Evolutionary conservation across 1,140 invertebrate species (phyloP).

Genomic region (Lithobius niger): DNA sequence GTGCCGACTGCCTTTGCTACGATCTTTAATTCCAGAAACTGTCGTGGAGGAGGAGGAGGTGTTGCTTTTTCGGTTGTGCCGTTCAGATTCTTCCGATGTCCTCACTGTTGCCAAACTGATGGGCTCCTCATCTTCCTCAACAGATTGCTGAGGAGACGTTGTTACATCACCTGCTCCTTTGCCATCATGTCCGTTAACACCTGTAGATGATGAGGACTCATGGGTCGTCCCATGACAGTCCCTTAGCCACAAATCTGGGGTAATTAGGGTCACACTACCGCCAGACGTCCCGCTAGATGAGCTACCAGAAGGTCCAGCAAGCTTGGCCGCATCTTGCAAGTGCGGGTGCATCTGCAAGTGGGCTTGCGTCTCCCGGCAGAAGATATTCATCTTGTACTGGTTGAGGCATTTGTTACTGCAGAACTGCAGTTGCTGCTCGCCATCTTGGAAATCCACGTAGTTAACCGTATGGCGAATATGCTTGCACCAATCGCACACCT

Average conservation of each 20-base stretch:
- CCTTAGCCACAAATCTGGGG: slow-evolving; percentile 70
- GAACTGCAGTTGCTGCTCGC: slow-evolving; percentile 39
- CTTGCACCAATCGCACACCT: slow-evolving; percentile 86
- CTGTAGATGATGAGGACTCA: not conserved
- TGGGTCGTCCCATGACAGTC: slow-evolving; percentile 30
- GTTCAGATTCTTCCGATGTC: not conserved
- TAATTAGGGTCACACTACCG: slow-evolving; percentile 46
- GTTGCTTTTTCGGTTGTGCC: not conserved
- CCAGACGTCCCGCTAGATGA: slow-evolving; percentile 21
- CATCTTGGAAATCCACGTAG: slow-evolving; percentile 66
- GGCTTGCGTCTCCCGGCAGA: slow-evolving; percentile 77
- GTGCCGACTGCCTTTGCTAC: no score
- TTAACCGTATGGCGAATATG: slow-evolving; percentile 80
- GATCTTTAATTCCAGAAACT: no score
- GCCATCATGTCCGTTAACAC: not conserved
- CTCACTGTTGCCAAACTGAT: no score
- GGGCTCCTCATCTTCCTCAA: no score
- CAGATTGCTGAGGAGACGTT: slow-evolving; percentile 19
- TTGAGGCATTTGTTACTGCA: slow-evolving; percentile 78
- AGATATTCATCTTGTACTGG: slow-evolving; percentile 92
- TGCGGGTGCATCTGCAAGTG: slow-evolving; percentile 71
- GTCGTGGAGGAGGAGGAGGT: no score
- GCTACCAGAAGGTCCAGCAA: slow-evolving; percentile 34
- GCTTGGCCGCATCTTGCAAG: slow-evolving; percentile 34
- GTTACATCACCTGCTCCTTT: slow-evolving; percentile 2